Conservation (phyloP, 1,140 invertebrate species). For the Drosophila asahinai region DNA sequence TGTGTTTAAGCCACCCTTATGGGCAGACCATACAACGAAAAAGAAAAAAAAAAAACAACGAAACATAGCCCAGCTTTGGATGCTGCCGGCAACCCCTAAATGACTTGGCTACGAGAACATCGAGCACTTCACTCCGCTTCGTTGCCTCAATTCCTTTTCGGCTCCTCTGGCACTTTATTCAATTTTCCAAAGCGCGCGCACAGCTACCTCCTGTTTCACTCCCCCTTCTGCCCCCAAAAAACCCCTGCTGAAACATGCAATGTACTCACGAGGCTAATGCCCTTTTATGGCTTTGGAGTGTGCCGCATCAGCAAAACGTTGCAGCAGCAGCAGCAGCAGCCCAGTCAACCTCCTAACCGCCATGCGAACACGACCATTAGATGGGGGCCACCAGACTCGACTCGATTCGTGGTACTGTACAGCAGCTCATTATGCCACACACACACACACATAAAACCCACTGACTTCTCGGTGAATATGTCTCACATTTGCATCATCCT, state of each 20-base stretch:
- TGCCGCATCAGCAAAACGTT: slow-evolving; percentile 69
- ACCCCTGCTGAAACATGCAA: slow-evolving; percentile 40
- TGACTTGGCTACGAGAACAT: slow-evolving; percentile 55
- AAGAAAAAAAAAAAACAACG: background rate
- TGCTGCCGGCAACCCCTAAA: slow-evolving; percentile 66
- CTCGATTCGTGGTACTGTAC: slow-evolving; percentile 23
- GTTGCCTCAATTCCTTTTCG: slow-evolving; percentile 17
- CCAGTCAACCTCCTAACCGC: slow-evolving; percentile 25
- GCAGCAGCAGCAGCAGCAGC: slow-evolving; percentile 21
- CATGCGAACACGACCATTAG: slow-evolving; percentile 45
- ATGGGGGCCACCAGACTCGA: slow-evolving; percentile 24
- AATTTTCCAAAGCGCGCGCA: slow-evolving; percentile 68
- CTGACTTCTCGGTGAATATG: slow-evolving; percentile 37
- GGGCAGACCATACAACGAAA: slow-evolving; percentile 44
- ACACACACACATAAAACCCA: slow-evolving; percentile 14
- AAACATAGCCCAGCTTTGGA: slow-evolving; percentile 30
- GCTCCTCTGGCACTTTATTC: slow-evolving; percentile 57
- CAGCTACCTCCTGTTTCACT: background rate
- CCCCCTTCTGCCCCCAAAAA: background rate
- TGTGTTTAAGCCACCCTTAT: slow-evolving; percentile 36
- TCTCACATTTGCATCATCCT: slow-evolving; percentile 59
- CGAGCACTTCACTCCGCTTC: slow-evolving; percentile 38
- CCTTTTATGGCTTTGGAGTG: slow-evolving; percentile 77
- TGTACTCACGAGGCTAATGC: slow-evolving; percentile 73
- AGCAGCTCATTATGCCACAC: slow-evolving; percentile 60